Percentiles rank a stretch among this genome's conserved stretches.
phyloP scores from a whole-genome alignment of 2,797 vertebrate genomes.

The Acipenser transmontanus region DNA sequence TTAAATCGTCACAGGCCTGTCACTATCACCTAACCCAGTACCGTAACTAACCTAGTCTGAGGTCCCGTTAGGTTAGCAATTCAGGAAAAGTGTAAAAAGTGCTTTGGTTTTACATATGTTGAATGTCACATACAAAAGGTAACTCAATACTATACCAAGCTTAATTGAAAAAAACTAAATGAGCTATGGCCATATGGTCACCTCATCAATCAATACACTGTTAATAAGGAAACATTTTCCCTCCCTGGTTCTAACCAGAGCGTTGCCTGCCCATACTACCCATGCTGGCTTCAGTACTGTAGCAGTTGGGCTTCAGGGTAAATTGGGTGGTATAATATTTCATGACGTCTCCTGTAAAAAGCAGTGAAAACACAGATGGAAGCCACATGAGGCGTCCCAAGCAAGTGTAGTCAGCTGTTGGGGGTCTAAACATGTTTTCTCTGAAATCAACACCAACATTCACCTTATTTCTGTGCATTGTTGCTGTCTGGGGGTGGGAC shows the following conservation, averaged over 20 bases:
- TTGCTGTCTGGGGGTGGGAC: constrained; percentile 7
- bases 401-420: constrained; percentile 6
- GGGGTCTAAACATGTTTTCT: constrained; percentile 12
- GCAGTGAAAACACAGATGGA: constrained; percentile 1
- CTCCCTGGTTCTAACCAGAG: background rate
- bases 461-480: background rate
- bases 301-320: constrained; percentile 1
- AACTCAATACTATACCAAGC: too few relatives aligned
- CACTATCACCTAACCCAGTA: too few relatives aligned
- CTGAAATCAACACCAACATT: background rate
- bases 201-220: too few relatives aligned
- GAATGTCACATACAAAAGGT: too few relatives aligned
- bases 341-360: constrained; percentile 8
- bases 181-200: too few relatives aligned
- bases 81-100: too few relatives aligned
- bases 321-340: constrained; percentile 14
- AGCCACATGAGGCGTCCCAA: constrained; percentile 1
- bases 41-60: too few relatives aligned
- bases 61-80: too few relatives aligned
- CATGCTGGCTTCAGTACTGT: background rate
- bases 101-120: too few relatives aligned
- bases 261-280: background rate
- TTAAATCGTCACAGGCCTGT: too few relatives aligned
- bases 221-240: background rate
- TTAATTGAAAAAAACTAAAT: too few relatives aligned